A percentile compares a stretch with the other conserved stretches of the same genome.
These are phyloP conservation scores for Beaufortia kweichowensis DNA, from an alignment of 2,113 vertebrate species.

Conservation along the genomic window DNA sequence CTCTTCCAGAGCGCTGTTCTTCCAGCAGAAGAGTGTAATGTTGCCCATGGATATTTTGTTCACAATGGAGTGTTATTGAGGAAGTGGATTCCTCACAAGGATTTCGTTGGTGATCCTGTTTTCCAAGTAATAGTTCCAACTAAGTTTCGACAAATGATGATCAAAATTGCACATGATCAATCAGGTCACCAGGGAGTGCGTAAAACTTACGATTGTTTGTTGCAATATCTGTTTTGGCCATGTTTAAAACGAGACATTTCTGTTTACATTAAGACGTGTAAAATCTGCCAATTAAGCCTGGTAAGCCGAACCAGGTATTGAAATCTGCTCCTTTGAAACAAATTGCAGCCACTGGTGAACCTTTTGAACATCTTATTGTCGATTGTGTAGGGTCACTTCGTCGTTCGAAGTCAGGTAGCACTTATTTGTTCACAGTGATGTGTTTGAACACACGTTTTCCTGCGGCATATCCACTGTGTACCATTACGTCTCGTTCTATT, in stretches of 20 bases:
- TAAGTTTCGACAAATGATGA: background rate
- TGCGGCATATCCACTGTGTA: background rate
- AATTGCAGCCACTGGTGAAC: background rate
- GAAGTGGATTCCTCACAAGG: background rate
- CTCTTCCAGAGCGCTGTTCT: background rate
- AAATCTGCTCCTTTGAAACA: background rate
- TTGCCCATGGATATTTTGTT: background rate
- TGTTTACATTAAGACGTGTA: background rate
- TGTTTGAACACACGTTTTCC: background rate
- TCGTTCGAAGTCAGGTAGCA: background rate
- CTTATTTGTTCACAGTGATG: background rate
- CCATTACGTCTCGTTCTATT: background rate
- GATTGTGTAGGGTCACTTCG: too few relatives aligned
- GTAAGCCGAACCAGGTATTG: background rate
- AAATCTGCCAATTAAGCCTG: background rate
- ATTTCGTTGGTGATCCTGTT: slow-evolving; percentile 9
- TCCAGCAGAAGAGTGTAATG: background rate
- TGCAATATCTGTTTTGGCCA: background rate
- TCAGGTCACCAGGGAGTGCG: background rate
- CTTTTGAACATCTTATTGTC: background rate
- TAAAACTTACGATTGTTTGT: background rate
- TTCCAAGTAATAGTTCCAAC: slow-evolving; percentile 12
- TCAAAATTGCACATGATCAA: background rate
- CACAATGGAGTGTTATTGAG: background rate
- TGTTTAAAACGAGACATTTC: background rate